Percentiles rank a stretch among this genome's conserved stretches.
These are phyloP conservation scores for Chrysomallon squamiferum DNA, from an alignment of 1,140 invertebrate species.

Conservation along the genomic window DNA sequence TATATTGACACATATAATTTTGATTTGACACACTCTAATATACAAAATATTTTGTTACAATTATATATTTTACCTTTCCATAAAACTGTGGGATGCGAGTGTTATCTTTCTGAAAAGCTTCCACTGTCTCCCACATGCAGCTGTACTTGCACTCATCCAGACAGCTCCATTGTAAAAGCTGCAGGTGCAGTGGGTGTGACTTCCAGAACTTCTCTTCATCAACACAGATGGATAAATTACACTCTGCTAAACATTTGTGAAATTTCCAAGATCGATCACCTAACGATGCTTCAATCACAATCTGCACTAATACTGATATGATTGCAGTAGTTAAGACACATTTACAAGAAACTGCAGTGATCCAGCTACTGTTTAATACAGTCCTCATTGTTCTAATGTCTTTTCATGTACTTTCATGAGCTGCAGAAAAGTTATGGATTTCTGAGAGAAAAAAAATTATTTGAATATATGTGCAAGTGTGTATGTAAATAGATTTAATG, in stretches of 20 bases:
- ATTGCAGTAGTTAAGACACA: neutral
- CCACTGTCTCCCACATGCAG: slow-evolving; percentile 94
- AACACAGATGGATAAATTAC: slow-evolving; percentile 34
- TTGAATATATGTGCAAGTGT: too few species aligned
- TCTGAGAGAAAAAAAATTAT: too few species aligned
- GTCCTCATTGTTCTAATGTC: too few species aligned
- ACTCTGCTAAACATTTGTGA: slow-evolving; percentile 43
- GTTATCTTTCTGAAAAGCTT: slow-evolving; percentile 76
- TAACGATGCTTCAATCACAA: slow-evolving; percentile 17
- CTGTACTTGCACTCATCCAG: slow-evolving; percentile 70
- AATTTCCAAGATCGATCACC: slow-evolving; percentile 52
- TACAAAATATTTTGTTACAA: too few species aligned
- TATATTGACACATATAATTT: too few species aligned
- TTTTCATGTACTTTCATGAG: too few species aligned
- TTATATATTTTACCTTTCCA: slow-evolving; percentile 95
- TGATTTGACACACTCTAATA: too few species aligned
- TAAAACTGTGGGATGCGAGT: slow-evolving; percentile 88
- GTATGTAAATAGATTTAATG: too few species aligned
- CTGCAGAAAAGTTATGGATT: too few species aligned
- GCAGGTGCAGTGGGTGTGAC: slow-evolving; percentile 42
- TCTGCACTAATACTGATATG: neutral
- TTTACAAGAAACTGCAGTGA: too few species aligned
- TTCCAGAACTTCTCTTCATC: slow-evolving; percentile 10
- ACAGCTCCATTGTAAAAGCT: slow-evolving; percentile 54
- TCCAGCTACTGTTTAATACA: too few species aligned